Evolutionary conservation across 2,888 invertebrate species (phyloP).

Genomic region (Trachelus tabidus): DNA sequence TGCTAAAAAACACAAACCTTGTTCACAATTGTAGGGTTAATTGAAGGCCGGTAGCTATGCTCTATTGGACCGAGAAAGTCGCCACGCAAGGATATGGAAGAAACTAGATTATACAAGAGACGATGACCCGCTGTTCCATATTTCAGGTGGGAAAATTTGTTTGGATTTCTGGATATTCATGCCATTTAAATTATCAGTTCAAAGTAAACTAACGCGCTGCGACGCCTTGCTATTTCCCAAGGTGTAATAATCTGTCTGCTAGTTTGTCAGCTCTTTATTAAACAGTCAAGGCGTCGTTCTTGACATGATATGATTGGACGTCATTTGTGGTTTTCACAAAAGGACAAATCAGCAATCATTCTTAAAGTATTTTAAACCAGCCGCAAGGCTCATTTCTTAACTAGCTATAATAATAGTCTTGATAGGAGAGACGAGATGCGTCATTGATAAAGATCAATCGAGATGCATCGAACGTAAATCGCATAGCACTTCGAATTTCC

Average conservation of each 20-base stretch:
- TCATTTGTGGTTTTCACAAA: neutral
- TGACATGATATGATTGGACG: neutral
- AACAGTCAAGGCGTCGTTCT: neutral
- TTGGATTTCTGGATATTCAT: neutral
- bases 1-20: neutral
- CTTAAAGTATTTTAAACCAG: neutral
- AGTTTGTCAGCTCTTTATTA: neutral
- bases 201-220: neutral
- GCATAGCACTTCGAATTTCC: neutral
- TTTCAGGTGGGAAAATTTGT: neutral
- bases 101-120: neutral
- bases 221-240: neutral
- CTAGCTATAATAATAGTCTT: neutral
- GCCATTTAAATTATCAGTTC: neutral
- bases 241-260: neutral
- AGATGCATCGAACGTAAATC: neutral
- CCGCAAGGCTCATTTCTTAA: neutral
- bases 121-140: neutral
- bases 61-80: conserved; percentile 19
- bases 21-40: conserved; percentile 4
- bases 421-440: neutral
- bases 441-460: neutral
- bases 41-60: conserved; percentile 29
- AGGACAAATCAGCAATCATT: neutral
- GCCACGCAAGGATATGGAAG: neutral